Evolutionary conservation across 2,888 invertebrate genomes (phyloP), one percentile per base, ranked within the genome.

Genomic region (Cephus runcator): DNA sequence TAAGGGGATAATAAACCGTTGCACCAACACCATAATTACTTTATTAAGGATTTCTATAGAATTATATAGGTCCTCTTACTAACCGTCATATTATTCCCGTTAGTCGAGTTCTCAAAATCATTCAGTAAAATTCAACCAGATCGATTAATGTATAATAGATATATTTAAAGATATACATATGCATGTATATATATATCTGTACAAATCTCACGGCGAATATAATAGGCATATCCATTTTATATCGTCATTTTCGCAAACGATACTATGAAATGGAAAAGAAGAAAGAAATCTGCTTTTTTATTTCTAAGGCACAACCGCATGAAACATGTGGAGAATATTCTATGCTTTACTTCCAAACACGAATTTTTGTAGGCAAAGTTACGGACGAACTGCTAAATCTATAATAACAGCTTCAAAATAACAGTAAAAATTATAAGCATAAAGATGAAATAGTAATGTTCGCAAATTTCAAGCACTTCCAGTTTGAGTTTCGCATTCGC

Each of bases 21-120:
- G 86, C 86, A 89, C 89, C 88, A 87, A 88, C 89, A 90, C 88
- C 89, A 85, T 83, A 82, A 83, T 75, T 82, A 84, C 80, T 71
- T 82, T 81, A 81, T 79, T 79, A 79, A 77, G 73, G 30, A 78
- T 81, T 82, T 81, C 76, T 76, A 74, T 77, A 36, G 73, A 69
- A 75, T 75, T 78, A 81, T 75, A 40, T 75, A 69, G 35, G n/a
- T 75, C n/a, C 34, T 15, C 34, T 75, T 80, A 79, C 77, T 40
- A 79, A 69, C 79, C 9, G 56, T 56, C 56, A 56, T 56, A 56
- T 40, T 40, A 40, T 56, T 56, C 9, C 23, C 56, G 9, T 9
- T 56, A 23, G 23, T 56, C 23, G 56, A 23, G 56, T 23, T 56
- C 23, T 23, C 56, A 56, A 56, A 56, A 56, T 23, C 23, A 23